A percentile compares a stretch with the other conserved stretches of the same genome.
Conservation (phyloP, 1,140 invertebrate genomes). For the Drosophila ananassae region DNA sequence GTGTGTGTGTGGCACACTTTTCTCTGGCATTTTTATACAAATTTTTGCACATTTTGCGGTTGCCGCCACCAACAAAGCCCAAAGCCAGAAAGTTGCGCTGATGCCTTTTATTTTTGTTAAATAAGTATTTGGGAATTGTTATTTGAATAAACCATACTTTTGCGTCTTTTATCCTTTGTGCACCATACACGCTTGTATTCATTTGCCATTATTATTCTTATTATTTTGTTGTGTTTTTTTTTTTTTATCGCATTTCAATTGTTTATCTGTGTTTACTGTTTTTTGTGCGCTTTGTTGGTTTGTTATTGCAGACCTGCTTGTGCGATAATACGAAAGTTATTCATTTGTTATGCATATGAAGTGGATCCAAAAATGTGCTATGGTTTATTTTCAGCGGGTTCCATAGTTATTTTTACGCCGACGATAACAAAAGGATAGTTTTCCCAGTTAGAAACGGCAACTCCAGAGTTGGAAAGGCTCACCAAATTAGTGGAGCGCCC, state of each 20-base stretch:
- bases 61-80: conserved; percentile 39
- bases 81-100: conserved; percentile 62
- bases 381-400: conserved; percentile 37
- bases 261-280: conserved; percentile 49
- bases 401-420: conserved; percentile 6
- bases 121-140: conserved; percentile 80
- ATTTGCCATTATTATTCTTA: conserved; percentile 53
- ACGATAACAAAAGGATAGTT: conserved; percentile 53
- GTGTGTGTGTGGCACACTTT: conserved; percentile 55
- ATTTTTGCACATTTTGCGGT: conserved; percentile 56
- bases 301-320: conserved; percentile 22
- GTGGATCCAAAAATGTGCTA: conserved; percentile 53
- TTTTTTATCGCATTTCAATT: conserved; percentile 63
- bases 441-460: conserved; percentile 45
- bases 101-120: conserved; percentile 68
- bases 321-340: conserved; percentile 62
- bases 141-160: conserved; percentile 61
- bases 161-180: conserved; percentile 53
- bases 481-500: conserved; percentile 44
- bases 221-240: neutral
- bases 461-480: conserved; percentile 12
- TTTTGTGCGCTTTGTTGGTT: conserved; percentile 22
- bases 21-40: conserved; percentile 63
- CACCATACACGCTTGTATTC: conserved; percentile 26
- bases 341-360: conserved; percentile 81